Base-by-base conservation (phyloP, 1,140 invertebrate genomes). In the Drosophila nebulosa region DNA sequence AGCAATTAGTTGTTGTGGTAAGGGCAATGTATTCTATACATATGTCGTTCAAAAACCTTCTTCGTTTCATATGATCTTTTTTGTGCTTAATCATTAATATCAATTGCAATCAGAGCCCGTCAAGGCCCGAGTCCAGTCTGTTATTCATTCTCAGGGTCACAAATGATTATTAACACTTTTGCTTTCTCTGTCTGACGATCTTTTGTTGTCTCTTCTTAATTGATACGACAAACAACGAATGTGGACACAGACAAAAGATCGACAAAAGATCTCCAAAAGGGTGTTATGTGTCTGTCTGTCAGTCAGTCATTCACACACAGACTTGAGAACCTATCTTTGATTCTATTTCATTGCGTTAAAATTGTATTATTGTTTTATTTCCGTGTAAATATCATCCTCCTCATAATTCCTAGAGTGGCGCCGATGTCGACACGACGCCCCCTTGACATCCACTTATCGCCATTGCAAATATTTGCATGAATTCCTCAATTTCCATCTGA, bases 361-460 rank as follows among this genome's bases (percentile, higher is more conserved):
- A 16, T 5, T 32, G 27, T 36, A 16, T 32, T 51, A 9, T 21
- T 51, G 5, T 21, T 57, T 42, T 32, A 64, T 55, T 78, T 69
- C 57, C 61, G 57, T 24, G 51, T 35, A 26, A 66, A 46, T 53
- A 50, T 58, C 46, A 51, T 24, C 56, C 57, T n/a, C n/a, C n/a
- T n/a, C n/a, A 10, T 9, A 50, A 57, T 73, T 73, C 60, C 60
- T 72, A 61, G 69, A 56, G 57, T 14, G 27, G 30, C 14, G 24
- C 6, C 51, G 26, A 9, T n/a, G 3, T 53, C 32, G 7, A 26
- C 32, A 18, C 12, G 63, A 72, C 68, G 77, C 72, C 79, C 39
- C 79, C 76, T 74, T 78, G 81, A 80, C 78, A 81, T 69, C 68
- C 78, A 75, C 78, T 86, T 86, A 86, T 86, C 81, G 70, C 81